Evolutionary conservation across 2,797 vertebrate genomes (phyloP), one percentile per base, ranked within the genome.

Genomic region (Sebastes steindachneri): DNA sequence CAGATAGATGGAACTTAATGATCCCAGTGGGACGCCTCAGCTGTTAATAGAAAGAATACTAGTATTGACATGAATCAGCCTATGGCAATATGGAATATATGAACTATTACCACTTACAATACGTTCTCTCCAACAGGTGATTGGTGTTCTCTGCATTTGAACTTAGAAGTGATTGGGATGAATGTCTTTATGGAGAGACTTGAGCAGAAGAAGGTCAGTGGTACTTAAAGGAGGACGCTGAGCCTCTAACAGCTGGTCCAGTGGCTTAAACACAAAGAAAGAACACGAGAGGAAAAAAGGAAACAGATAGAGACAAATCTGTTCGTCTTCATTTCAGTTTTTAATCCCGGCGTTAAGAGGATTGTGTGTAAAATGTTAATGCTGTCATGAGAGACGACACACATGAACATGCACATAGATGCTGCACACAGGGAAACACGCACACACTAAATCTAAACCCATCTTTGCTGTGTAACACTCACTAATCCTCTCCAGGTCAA

Each of bases 301-400:
- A 31, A 37, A 75, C 8, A 37, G 5, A 72, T 21, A 68, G 62
- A 68, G 11, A 65, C 53, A 63, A 65, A 91, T 92, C 87, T 72
- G 73, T 21, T 82, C 14, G 35, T 85, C 81, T 90, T 91, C 25
- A 74, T 85, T 80, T 83, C 23, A 48, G 63, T 75, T 77, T 90
- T 88, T 83, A 93, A 94, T 94, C 91, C 86, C 75, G 23, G 23
- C 28, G 25, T 90, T 95, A 94, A 94, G 92, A 94, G 92, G 94
- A 94, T 95, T 95, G 85, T 23, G 87, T 68, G 64, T 82, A 76
- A 92, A 88, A 91, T 79, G 77, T 80, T 86, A 75, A 89, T 82
- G 64, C 70, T 28, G 25, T 73, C 84, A 79, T 60, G 70, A 86
- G 41, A 59, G 77, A 70, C 68, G 69, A 87, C 25, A 64, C 73